Conservation (phyloP, 2,797 vertebrate genomes). For the Choloepus didactylus region DNA sequence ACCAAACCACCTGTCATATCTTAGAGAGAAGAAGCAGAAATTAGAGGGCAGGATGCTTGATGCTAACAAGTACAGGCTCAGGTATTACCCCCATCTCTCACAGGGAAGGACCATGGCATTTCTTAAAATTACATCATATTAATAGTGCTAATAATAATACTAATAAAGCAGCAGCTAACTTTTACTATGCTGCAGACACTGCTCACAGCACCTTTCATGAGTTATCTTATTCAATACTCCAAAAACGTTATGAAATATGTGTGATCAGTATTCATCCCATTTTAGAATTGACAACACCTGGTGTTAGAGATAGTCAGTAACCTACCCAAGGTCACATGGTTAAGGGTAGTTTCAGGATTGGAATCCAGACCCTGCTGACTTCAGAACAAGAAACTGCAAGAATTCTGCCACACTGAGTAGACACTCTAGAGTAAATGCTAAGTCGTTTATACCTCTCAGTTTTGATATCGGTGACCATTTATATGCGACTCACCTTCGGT, state of each 20-base stretch:
- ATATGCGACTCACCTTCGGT: not conserved
- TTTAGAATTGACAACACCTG: not conserved
- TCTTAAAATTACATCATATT: slow-evolving; percentile 22
- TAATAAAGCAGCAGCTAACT: slow-evolving; percentile 30
- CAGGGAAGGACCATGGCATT: not conserved
- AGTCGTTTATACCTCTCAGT: not conserved
- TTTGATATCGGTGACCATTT: slow-evolving; percentile 18
- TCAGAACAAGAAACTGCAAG: not conserved
- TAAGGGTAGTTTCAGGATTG: not conserved
- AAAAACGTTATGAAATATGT: not conserved
- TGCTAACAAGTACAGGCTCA: slow-evolving; percentile 4
- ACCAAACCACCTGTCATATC: not conserved
- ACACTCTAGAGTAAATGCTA: not conserved
- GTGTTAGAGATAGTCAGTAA: not conserved
- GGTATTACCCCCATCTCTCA: slow-evolving; percentile 29
- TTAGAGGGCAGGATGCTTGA: not conserved
- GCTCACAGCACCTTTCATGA: not conserved
- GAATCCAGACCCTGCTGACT: not conserved
- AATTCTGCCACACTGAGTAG: not conserved
- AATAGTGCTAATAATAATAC: slow-evolving; percentile 21
- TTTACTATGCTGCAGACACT: not conserved
- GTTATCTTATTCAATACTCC: not conserved
- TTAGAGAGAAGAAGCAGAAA: slow-evolving; percentile 16
- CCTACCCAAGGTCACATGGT: not conserved
- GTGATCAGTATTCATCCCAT: not conserved